Evolutionary conservation across 1,140 invertebrate species (phyloP), one percentile per base, ranked within the genome.

Genomic region (Ruditapes philippinarum): DNA sequence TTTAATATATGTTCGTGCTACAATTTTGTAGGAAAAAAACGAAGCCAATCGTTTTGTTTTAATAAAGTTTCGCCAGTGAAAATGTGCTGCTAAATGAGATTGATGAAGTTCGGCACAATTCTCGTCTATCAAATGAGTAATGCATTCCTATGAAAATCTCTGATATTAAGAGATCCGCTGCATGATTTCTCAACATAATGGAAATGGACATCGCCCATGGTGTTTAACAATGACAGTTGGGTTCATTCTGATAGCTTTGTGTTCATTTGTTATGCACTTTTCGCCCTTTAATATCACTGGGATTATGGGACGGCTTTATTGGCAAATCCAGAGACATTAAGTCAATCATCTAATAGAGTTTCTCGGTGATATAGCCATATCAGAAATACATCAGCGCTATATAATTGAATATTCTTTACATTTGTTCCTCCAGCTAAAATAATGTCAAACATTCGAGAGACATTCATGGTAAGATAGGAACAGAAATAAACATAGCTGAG

Each of bases 401-500:
- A 88, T 89, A 89, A 89, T 89, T 89, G 87, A 89, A 89, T 89
- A 82, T 89, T 89, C 87, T 82, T 73, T 82, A 83, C 79, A 89
- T 89, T 89, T 89, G 87, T 74, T 89, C 78, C 60, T 74, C 45
- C 14, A 62, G 79, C 51, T 73, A 82, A 89, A 89, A 51, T 82
- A 83, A 89, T 89, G 87, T 89, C 87, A 89, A 89, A 83, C 87
- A 88, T 76, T 62, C 60, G 38, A 54, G 42, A 54, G 85, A 51
- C 74, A 88, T 88, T 88, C 31, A 28, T 83, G 60, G 17, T 19
- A 36, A 25, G 81, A 33, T 38, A 65, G 3, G 62, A 83, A 22
- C 57, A 36, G 42, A 70, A 70, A 70, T 65, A 62, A 83, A 45
- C 81, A 36, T 25, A 45, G 31, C 17, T 22, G 81, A 31, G 45